These are phyloP conservation scores for Corythornis madagascariensis DNA, from an alignment of 2,113 vertebrate species.

Conservation along the genomic window DNA sequence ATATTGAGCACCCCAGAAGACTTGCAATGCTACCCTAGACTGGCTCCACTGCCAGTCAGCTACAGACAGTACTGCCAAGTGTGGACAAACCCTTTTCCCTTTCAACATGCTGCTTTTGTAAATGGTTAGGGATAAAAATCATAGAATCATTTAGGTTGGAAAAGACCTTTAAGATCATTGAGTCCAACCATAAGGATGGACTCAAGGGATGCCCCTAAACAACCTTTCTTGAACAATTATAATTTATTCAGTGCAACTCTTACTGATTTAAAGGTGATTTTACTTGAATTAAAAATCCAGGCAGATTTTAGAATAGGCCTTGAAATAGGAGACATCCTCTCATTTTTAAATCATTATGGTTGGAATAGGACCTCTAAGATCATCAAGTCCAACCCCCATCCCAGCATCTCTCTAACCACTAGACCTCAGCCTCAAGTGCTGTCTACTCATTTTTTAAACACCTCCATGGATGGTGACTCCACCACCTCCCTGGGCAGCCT, in stretches of 20 bases:
- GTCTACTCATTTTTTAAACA: too few relatives aligned
- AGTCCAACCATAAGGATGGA: too few relatives aligned
- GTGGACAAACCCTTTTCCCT: neutral
- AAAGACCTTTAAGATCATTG: too few relatives aligned
- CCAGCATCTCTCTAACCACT: too few relatives aligned
- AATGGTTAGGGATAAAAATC: neutral
- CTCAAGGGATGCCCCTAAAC: neutral
- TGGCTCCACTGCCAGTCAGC: neutral
- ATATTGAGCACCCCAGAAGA: rapidly evolving
- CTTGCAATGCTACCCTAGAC: neutral
- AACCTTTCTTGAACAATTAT: neutral
- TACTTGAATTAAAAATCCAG: neutral
- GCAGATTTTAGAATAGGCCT: neutral
- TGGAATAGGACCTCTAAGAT: too few relatives aligned
- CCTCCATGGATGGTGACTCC: too few relatives aligned
- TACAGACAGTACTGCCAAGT: neutral
- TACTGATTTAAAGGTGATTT: neutral
- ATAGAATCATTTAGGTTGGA: too few relatives aligned
- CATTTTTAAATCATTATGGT: neutral
- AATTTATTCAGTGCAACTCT: neutral
- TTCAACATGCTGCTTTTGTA: neutral
- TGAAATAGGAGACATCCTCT: neutral
- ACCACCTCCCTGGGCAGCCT: too few relatives aligned
- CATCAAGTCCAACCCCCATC: too few relatives aligned
- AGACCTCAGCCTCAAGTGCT: too few relatives aligned